Base-by-base conservation (phyloP, 1,140 invertebrate genomes). In the Vollenhovia emeryi region DNA sequence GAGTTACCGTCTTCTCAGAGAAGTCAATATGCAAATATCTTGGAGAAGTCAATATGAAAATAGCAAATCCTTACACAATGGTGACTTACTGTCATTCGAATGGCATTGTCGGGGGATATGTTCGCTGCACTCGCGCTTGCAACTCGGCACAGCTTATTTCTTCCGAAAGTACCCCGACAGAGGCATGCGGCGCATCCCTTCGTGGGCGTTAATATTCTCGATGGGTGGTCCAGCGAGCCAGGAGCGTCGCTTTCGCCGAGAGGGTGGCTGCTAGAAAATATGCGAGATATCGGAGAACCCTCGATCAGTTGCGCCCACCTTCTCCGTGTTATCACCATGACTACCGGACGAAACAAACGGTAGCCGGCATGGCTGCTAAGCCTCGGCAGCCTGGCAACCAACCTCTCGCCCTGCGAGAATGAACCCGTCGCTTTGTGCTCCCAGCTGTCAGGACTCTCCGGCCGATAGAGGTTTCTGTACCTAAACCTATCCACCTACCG, bases 311-410 rank as follows among this genome's bases (percentile, higher is more conserved):
- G 55, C 57, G n/a, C 55, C 48, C 87, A 86, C 55, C 79, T 86
- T 78, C 73, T 86, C 73, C 66, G 73, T 84, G 79, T 86, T 43
- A 89, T 89, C 74, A 76, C 59, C 52, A 84, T 88, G 66, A 43
- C 73, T 84, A 59, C 79, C 43, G 30, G 59, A 73, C 45, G 59
- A 66, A 86, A 83, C 71, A 62, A 87, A 60, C 40, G 45, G 55
- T 18, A 52, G 68, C 24, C 21, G 75, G 5, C 75, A 66, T 80
- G 75, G 73, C 48, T 85, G 84, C 84, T 85, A 85, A 85, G 76
- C 84, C 84, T 85, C 69, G 84, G 50, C 64, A 85, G 40, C 71
- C 33, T 69, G 80, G 55, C 79, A 68, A 73, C 69, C 48, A 43
- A 68, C 52, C 60, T 48, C 45, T 50, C 68, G 45, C 71, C 43